A percentile compares a stretch with the other conserved stretches of the same genome.
Evolutionary conservation across 2,113 vertebrate genomes (phyloP).

Genomic region (Pseudolaguvia tuberculata): DNA sequence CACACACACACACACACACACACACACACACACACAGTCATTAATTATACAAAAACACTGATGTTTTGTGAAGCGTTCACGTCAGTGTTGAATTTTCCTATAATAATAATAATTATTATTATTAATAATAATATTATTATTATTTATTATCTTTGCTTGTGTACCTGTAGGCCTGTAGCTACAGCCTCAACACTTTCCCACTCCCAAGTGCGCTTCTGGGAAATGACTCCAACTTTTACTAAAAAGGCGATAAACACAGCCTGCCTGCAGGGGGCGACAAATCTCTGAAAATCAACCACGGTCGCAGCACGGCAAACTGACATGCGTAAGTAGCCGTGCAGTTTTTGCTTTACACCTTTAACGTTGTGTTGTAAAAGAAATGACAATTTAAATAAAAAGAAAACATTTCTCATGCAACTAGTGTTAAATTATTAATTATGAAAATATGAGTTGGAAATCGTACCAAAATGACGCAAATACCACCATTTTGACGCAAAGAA

Average conservation of each 20-base stretch:
- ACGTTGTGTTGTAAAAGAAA: not conserved
- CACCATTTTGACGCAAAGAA: constrained; percentile 96
- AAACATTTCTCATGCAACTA: not conserved
- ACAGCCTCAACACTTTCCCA: constrained; percentile 93
- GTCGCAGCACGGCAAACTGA: too few relatives aligned
- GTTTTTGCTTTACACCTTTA: not conserved
- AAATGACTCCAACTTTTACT: constrained; percentile 93
- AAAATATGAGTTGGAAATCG: constrained; percentile 41
- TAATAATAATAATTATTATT: not conserved
- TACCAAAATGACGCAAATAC: constrained; percentile 98
- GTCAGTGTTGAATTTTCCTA: too few relatives aligned
- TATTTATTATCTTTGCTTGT: not conserved
- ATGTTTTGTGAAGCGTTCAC: too few relatives aligned
- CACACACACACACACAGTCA: not conserved
- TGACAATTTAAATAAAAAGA: too few relatives aligned
- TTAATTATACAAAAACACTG: too few relatives aligned
- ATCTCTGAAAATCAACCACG: not conserved
- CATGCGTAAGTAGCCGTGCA: not conserved
- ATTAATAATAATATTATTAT: not conserved
- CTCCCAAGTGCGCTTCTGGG: constrained; percentile 86
- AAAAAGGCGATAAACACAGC: constrained; percentile 89
- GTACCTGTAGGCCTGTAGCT: constrained; percentile 91
- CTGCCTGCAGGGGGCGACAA: constrained; percentile 73
- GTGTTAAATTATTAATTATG: not conserved
- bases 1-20: not conserved